Conservation (phyloP, 53 echinoderm and acorn worm genomes). For the Hippasteria phrygiana region DNA sequence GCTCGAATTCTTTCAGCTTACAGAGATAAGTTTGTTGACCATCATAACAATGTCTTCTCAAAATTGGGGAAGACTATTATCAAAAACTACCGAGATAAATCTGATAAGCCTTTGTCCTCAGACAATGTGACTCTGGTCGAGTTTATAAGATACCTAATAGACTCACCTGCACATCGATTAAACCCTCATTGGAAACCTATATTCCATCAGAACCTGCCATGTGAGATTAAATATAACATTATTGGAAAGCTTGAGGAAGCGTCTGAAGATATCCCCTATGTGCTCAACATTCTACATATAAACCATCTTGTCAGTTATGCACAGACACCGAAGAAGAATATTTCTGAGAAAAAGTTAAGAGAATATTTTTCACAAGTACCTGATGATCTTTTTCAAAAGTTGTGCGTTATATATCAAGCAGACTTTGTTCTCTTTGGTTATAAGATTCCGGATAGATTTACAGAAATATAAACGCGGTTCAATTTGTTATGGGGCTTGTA, state of each 20-base stretch:
- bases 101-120: slow-evolving; percentile 20
- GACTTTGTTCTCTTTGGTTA: slow-evolving; percentile 93
- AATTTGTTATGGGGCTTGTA: too few species aligned
- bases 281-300: slow-evolving; percentile 75
- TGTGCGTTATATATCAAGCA: slow-evolving; percentile 80
- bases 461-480: slow-evolving; percentile 21
- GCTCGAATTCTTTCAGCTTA: slow-evolving; percentile 88
- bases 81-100: slow-evolving; percentile 59
- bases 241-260: slow-evolving; percentile 87
- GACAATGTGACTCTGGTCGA: slow-evolving; percentile 81
- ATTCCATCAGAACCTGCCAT: slow-evolving; percentile 82
- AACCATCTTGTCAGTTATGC: slow-evolving; percentile 75
- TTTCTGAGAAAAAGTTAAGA: slow-evolving; percentile 44
- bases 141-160: slow-evolving; percentile 79
- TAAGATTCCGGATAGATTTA: slow-evolving; percentile 66
- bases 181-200: slow-evolving; percentile 93
- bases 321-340: slow-evolving; percentile 53
- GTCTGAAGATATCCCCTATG: slow-evolving; percentile 83
- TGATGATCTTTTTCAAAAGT: slow-evolving; percentile 62
- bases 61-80: slow-evolving; percentile 76
- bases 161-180: slow-evolving; percentile 63
- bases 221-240: slow-evolving; percentile 81
- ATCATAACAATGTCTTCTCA: slow-evolving; percentile 77
- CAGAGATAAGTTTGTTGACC: slow-evolving; percentile 92
- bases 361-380: slow-evolving; percentile 80